Conservation (phyloP, 2,888 invertebrate genomes). For the Calliphora vomitoria region DNA sequence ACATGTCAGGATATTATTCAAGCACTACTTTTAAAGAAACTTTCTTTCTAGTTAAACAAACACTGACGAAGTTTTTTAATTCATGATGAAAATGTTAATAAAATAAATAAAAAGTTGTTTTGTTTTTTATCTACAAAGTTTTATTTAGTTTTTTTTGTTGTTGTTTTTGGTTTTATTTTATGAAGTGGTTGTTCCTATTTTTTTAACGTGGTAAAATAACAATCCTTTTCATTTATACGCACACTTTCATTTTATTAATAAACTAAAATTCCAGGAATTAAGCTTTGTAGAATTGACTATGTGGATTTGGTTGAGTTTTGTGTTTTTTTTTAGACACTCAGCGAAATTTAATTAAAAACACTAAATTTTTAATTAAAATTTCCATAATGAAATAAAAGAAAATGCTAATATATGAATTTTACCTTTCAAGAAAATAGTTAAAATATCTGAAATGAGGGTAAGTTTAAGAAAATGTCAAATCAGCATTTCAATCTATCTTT, state of each 20-base stretch:
- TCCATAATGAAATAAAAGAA: not conserved
- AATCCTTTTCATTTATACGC: not conserved
- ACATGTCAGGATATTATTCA: too few relatives aligned
- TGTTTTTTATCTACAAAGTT: not conserved
- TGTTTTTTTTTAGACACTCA: too few relatives aligned
- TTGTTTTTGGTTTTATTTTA: not conserved
- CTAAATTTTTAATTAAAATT: not conserved
- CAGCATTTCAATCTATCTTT: too few relatives aligned
- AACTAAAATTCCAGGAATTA: not conserved
- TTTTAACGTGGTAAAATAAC: not conserved
- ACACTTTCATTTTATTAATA: not conserved
- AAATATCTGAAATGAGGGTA: too few relatives aligned
- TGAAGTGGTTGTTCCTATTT: not conserved
- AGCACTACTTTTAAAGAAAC: too few relatives aligned
- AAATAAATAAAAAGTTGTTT: not conserved
- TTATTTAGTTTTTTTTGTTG: not conserved
- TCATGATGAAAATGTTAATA: constrained; percentile 1
- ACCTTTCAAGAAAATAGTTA: too few relatives aligned
- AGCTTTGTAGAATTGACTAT: not conserved
- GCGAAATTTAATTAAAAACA: too few relatives aligned
- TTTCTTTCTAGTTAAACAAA: too few relatives aligned
- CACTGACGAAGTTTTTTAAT: not conserved
- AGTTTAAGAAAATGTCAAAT: too few relatives aligned
- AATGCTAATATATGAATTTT: too few relatives aligned
- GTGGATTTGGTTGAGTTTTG: not conserved